These are phyloP conservation scores for Esox niger DNA, from an alignment of 2,113 vertebrate species.

Conservation along the genomic window DNA sequence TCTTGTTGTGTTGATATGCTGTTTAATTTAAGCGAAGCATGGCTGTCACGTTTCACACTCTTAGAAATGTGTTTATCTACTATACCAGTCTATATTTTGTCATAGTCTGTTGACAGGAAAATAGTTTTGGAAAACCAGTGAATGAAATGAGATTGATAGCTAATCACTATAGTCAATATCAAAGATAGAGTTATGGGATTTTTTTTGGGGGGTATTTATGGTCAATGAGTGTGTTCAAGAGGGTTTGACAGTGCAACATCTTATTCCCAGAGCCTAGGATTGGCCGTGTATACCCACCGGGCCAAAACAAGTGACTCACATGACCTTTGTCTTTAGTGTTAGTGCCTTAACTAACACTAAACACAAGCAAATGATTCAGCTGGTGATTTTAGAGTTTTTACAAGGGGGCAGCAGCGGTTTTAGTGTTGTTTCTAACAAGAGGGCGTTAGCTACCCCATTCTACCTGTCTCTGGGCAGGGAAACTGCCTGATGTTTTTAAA, in stretches of 20 bases:
- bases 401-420: conserved; percentile 23
- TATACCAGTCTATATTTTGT: conserved; percentile 13
- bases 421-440: conserved; percentile 47
- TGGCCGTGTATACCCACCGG: conserved; percentile 8
- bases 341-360: neutral
- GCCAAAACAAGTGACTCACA: conserved; percentile 26
- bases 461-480: conserved; percentile 33
- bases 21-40: conserved; percentile 1
- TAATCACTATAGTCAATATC: neutral
- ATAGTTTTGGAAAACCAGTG: conserved; percentile 3
- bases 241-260: neutral
- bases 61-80: conserved; percentile 16
- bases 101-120: conserved; percentile 10
- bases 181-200: neutral
- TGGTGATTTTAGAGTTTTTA: conserved; percentile 31
- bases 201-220: neutral
- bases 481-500: conserved; percentile 22
- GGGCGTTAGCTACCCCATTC: conserved; percentile 16
- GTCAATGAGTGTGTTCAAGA: conserved; percentile 6
- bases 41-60: neutral
- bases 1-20: neutral
- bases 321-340: conserved; percentile 16
- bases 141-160: too few species aligned
- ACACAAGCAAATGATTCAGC: conserved; percentile 38
- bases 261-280: neutral